These are phyloP conservation scores for Neopelma chrysocephalum DNA, from an alignment of 2,797 vertebrate genomes.

Conservation along the genomic window DNA sequence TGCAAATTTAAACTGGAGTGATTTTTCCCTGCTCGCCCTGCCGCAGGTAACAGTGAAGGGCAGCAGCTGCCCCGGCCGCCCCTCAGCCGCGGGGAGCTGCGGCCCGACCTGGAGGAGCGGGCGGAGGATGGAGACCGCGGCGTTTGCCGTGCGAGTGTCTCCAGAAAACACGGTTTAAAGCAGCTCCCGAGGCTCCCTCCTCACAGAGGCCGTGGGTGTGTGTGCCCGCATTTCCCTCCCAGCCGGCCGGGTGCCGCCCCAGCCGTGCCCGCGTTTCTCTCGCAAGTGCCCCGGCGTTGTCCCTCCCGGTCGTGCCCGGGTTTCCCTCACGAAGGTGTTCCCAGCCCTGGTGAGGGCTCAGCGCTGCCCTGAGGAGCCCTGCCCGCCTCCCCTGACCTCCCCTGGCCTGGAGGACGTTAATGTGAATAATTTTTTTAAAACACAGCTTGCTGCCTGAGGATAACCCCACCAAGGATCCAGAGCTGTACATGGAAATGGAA, in stretches of 20 bases:
- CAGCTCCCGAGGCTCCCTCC: neutral
- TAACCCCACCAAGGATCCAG: neutral
- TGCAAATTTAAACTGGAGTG: neutral
- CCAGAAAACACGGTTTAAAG: too few relatives aligned
- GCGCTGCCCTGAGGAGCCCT: neutral
- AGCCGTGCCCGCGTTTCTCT: neutral
- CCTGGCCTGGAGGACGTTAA: neutral
- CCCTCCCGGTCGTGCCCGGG: neutral
- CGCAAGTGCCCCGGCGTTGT: neutral
- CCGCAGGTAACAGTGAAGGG: neutral
- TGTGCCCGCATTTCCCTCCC: neutral
- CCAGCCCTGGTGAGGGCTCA: neutral
- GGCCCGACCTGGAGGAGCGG: neutral
- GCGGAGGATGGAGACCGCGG: neutral
- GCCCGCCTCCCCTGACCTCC: too few relatives aligned
- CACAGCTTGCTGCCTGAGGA: neutral
- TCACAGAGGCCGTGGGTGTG: too few relatives aligned
- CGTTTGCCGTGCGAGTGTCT: neutral
- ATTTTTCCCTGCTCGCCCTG: neutral
- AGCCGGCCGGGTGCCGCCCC: rapidly evolving
- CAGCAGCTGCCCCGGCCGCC: neutral
- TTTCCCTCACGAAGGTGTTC: neutral
- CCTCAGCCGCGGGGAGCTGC: neutral
- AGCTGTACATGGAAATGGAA: neutral
- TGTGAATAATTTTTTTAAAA: rapidly evolving